Evolutionary conservation across 2,113 vertebrate species (phyloP), one percentile per base, ranked within the genome.

Genomic region (Ciconia stormi): DNA sequence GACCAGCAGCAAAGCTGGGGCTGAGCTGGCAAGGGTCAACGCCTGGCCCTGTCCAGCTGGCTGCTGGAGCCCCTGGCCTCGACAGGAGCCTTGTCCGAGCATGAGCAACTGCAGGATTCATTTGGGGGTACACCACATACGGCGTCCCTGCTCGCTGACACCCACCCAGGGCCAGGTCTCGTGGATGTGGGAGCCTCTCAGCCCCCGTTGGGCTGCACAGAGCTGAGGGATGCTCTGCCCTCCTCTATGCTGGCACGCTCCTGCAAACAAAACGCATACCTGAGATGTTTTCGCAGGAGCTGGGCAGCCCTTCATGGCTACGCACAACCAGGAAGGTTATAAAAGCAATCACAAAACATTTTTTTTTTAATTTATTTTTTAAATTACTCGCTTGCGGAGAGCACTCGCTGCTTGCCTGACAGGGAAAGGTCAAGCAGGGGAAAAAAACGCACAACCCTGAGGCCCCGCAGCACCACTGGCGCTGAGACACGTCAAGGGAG

Each of bases 151-250:
- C 47, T 66, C 6, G 0, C 21, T 44, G 69, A 30, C 10, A 40
- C 46, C 40, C 20, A 13, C 7, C 30, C 6, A 3, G 63, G 55
- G 23, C 27, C 0, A 0, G 4, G 8, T 40, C 38, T 42, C 0
- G 1, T 0, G 20, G 19, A 2, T 58, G 38, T 50, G 56, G 34
- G 36, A 82, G 26, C 23, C 20, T 88, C 47, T 36, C 32, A 7
- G 12, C 16, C 46, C 3, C 5, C 2, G 1, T 29, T 55, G 26
- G 40, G 30, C 36, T 13, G 5, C 0, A 2, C 0, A 3, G 61
- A 65, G 55, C 50, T 0, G 10, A 55, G 52, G 30, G 61, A 59
- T 44, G 19, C 34, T 49, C 32, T 53, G 23, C 26, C n/a, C 16
- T 76, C 38, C 47, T 49, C 27, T 6, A 1, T 14, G 34, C 36